phyloP scores from a whole-genome alignment of 2,797 vertebrate genomes.

The Alca torda region DNA sequence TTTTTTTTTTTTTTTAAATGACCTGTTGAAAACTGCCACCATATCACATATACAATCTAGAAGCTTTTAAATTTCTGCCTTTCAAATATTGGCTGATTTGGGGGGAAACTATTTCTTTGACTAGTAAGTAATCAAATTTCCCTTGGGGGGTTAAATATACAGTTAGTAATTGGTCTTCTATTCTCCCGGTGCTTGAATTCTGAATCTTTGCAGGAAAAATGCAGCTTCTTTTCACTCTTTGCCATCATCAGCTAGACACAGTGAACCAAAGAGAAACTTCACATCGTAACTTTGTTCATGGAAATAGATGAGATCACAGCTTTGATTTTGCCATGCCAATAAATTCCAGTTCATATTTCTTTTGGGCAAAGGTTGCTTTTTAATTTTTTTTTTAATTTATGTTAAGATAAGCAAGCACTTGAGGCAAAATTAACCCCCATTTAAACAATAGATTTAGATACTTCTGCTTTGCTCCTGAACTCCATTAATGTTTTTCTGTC shows the following conservation, averaged over 20 bases:
- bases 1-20: background rate
- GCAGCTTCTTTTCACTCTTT: background rate
- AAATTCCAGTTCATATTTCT: conserved; percentile 57
- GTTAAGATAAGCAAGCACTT: conserved; percentile 59
- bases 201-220: background rate
- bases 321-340: conserved; percentile 1
- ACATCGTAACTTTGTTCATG: conserved; percentile 23
- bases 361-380: background rate
- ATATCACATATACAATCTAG: background rate
- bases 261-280: conserved; percentile 41
- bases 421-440: conserved; percentile 49
- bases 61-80: background rate
- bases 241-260: background rate
- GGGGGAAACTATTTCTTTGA: background rate
- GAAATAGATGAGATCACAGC: conserved; percentile 24
- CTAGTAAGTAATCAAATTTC: background rate
- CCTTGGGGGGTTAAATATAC: background rate
- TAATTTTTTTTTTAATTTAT: conserved; percentile 19
- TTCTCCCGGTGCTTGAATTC: background rate
- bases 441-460: conserved; percentile 58
- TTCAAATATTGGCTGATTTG: background rate
- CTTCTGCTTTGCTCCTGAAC: conserved; percentile 26
- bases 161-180: background rate
- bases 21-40: background rate
- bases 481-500: conserved; percentile 16